Conservation (phyloP, 2,888 invertebrate genomes). For the Papilio protenor region DNA sequence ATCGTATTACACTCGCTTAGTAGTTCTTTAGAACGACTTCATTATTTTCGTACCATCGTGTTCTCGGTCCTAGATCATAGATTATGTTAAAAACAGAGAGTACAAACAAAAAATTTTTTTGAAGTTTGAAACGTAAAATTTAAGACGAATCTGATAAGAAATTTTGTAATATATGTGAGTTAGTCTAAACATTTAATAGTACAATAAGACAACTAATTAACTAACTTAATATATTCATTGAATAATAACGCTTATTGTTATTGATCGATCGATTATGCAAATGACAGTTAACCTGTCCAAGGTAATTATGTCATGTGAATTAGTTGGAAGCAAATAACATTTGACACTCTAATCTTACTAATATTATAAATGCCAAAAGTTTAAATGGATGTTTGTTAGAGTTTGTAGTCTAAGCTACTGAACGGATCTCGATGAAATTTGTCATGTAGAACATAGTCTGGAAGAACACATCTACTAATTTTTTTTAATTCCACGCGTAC, state of each 20-base stretch:
- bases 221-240: constrained; percentile 31
- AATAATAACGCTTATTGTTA: constrained; percentile 33
- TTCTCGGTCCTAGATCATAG: constrained; percentile 58
- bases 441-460: too few relatives aligned
- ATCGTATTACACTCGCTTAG: constrained; percentile 49
- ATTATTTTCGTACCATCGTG: constrained; percentile 73
- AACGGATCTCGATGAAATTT: too few relatives aligned
- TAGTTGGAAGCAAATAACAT: constrained; percentile 39
- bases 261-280: constrained; percentile 40
- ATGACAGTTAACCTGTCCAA: constrained; percentile 19
- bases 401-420: too few relatives aligned
- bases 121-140: background rate
- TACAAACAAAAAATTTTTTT: background rate
- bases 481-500: too few relatives aligned
- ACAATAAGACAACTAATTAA: constrained; percentile 11
- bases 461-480: too few relatives aligned
- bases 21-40: constrained; percentile 48
- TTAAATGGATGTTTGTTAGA: too few relatives aligned
- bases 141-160: too few relatives aligned
- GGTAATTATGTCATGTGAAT: constrained; percentile 38
- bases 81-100: constrained; percentile 26
- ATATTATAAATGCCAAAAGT: background rate
- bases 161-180: too few relatives aligned
- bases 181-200: background rate
- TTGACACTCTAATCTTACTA: constrained; percentile 14